phyloP scores from a whole-genome alignment of 2,888 invertebrate genomes.

The Amphipoea lucens region DNA sequence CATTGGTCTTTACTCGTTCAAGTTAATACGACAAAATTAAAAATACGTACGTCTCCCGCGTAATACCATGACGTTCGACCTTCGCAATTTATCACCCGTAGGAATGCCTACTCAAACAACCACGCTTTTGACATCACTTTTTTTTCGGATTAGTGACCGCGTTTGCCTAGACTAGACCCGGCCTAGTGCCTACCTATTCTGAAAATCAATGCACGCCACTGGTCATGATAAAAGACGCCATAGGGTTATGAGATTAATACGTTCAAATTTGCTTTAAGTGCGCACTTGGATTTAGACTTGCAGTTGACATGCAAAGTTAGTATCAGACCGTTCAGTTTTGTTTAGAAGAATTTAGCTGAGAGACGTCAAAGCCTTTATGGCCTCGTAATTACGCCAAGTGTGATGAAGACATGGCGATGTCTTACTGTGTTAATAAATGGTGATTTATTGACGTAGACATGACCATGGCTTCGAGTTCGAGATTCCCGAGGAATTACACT shows the following conservation, averaged over 20 bases:
- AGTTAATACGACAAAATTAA: no score
- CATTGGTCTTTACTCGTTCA: no score
- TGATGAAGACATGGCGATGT: background rate
- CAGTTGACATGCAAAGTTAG: background rate
- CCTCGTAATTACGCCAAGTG: background rate
- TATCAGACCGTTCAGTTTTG: background rate
- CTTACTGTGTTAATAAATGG: background rate
- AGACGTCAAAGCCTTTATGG: background rate
- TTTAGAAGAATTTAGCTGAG: background rate
- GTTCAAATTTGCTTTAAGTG: background rate
- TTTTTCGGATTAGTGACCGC: no score
- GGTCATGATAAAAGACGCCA: background rate
- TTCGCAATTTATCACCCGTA: no score
- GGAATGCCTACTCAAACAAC: no score
- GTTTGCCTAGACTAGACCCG: no score
- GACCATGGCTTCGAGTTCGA: background rate
- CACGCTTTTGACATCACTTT: no score
- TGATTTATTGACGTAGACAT: background rate
- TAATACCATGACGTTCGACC: no score
- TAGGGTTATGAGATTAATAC: background rate
- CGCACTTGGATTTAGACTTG: background rate
- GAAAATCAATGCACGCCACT: no score
- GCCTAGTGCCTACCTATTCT: no score
- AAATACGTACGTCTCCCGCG: no score
- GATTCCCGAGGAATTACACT: background rate